Conservation (phyloP, 1,140 invertebrate genomes). For the Pseudomyrmex concolor region DNA sequence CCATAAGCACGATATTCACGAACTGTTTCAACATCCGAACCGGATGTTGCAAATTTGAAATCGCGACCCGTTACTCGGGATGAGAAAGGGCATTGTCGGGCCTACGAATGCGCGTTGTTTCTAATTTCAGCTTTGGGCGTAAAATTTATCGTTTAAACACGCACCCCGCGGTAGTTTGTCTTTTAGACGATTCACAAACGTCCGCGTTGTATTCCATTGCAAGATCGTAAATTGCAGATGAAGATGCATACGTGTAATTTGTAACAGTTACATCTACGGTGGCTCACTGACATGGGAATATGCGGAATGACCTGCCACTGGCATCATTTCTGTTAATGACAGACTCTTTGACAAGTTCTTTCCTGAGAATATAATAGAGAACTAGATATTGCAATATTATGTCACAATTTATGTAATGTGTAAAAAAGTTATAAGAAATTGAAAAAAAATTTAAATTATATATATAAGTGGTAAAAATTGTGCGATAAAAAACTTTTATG, state of each 20-base stretch:
- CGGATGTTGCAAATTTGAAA: conserved; percentile 53
- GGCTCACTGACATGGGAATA: neutral
- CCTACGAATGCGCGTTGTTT: conserved; percentile 48
- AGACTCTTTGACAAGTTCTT: neutral
- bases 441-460: conserved; percentile 3
- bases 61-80: neutral
- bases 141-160: conserved; percentile 53
- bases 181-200: conserved; percentile 53
- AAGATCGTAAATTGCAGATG: conserved; percentile 51
- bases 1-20: conserved; percentile 51
- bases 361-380: neutral
- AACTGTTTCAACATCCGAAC: conserved; percentile 30
- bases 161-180: conserved; percentile 45
- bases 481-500: neutral
- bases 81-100: conserved; percentile 37
- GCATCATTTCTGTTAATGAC: conserved; percentile 9
- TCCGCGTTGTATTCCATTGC: conserved; percentile 29
- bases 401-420: neutral
- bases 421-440: neutral
- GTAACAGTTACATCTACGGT: conserved; percentile 28
- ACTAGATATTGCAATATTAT: neutral
- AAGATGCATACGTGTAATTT: conserved; percentile 44
- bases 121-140: conserved; percentile 32
- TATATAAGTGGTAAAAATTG: neutral
- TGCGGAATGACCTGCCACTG: conserved; percentile 11